Evolutionary conservation across 23 tunicate genomes (phyloP).

Genomic region (Halocynthia aurantium): DNA sequence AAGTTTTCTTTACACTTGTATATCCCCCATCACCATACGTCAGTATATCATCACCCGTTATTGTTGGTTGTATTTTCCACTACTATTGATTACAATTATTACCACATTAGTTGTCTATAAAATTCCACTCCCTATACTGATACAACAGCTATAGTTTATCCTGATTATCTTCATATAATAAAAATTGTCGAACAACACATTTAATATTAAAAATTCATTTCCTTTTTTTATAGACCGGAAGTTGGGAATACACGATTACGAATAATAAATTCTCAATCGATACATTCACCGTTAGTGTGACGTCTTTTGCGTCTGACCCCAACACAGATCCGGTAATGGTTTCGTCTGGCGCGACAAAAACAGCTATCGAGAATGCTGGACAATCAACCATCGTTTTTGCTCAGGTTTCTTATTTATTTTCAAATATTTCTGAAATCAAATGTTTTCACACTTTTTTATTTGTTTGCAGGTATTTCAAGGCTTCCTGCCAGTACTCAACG

Average conservation of each 20-base stretch:
- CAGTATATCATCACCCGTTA: too few relatives aligned
- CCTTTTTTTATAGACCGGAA: conserved; percentile 25
- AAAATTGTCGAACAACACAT: too few relatives aligned
- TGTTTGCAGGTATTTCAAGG: conserved; percentile 51
- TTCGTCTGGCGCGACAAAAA: conserved; percentile 33
- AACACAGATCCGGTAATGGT: conserved; percentile 36
- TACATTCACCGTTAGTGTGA: conserved; percentile 36
- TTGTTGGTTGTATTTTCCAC: too few relatives aligned
- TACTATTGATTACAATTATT: too few relatives aligned
- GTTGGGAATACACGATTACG: conserved; percentile 38
- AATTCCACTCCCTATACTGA: too few relatives aligned
- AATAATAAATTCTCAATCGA: conserved; percentile 22
- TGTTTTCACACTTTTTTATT: not conserved
- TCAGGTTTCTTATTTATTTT: conserved; percentile 47
- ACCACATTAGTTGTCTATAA: too few relatives aligned
- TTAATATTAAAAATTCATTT: too few relatives aligned
- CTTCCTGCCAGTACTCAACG: conserved; percentile 38
- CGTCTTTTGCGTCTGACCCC: conserved; percentile 41
- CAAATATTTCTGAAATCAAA: too few relatives aligned
- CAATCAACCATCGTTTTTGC: conserved; percentile 58
- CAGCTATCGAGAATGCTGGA: conserved; percentile 20
- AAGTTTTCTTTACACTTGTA: too few relatives aligned
- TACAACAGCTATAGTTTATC: too few relatives aligned
- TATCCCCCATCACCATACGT: too few relatives aligned
- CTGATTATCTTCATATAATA: too few relatives aligned